Percentiles rank a stretch among this genome's conserved stretches.
Evolutionary conservation across 1,140 invertebrate species (phyloP).

Genomic region (Lanistes nyassanus): DNA sequence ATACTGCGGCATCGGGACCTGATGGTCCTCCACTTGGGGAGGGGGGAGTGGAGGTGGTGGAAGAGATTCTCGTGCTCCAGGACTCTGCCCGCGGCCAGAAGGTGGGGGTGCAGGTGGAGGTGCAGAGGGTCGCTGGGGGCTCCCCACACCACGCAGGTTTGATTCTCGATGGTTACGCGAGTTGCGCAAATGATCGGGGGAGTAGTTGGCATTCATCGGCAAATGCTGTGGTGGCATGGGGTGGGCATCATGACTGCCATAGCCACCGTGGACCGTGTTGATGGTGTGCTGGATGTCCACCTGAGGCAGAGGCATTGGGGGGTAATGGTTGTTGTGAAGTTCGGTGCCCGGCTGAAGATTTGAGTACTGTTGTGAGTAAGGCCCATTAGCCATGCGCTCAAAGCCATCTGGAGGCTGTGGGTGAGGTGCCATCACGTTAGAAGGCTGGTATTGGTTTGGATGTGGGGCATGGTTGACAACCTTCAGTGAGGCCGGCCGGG

Average conservation of each 20-base stretch:
- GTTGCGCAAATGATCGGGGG: not conserved
- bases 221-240: no score
- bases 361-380: conserved; percentile 19
- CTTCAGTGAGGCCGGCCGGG: conserved; percentile 8
- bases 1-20: conserved; percentile 17
- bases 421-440: not conserved
- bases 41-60: conserved; percentile 69
- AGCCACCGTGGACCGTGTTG: not conserved
- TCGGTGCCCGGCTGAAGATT: conserved; percentile 13
- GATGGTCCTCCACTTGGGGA: conserved; percentile 25
- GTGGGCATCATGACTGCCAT: conserved; percentile 1
- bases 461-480: conserved; percentile 19
- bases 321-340: not conserved
- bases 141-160: conserved; percentile 20
- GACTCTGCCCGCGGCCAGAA: conserved; percentile 77
- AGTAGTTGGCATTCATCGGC: no score
- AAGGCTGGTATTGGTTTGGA: conserved; percentile 3
- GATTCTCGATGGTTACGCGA: not conserved
- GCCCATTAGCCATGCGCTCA: conserved; percentile 26
- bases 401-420: not conserved
- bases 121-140: conserved; percentile 51
- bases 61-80: conserved; percentile 73
- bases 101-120: conserved; percentile 68
- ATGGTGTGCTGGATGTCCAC: not conserved
- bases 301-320: not conserved